Percentiles rank a stretch among this genome's conserved stretches.
These are phyloP conservation scores for Pediacus dermestoides DNA, from an alignment of 2,888 invertebrate genomes.

Conservation along the genomic window DNA sequence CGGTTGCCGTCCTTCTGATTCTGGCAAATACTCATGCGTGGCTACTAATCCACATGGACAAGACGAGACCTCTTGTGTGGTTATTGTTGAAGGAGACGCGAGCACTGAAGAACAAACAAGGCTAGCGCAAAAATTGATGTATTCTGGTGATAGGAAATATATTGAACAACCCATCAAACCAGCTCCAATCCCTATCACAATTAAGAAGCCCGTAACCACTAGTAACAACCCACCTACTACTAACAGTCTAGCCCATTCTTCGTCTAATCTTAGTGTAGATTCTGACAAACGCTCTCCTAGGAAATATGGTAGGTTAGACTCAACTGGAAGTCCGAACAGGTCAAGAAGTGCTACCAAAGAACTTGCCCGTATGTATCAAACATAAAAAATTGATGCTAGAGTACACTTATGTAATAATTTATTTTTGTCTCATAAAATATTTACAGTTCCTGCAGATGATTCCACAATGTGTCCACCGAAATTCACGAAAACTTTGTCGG, in stretches of 20 bases:
- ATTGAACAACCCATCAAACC: constrained; percentile 82
- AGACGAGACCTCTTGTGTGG: constrained; percentile 92
- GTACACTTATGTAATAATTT: constrained; percentile 2
- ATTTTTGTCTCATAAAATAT: constrained; percentile 17
- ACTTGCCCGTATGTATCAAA: constrained; percentile 61
- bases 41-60: constrained; percentile 92
- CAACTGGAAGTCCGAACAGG: constrained; percentile 77
- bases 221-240: constrained; percentile 45
- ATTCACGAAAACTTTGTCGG: constrained; percentile 73
- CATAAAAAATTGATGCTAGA: not conserved
- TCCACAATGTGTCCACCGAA: constrained; percentile 82
- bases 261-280: constrained; percentile 47
- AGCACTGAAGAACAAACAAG: constrained; percentile 78
- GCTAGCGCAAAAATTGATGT: constrained; percentile 82
- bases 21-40: constrained; percentile 92
- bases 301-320: constrained; percentile 68
- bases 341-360: constrained; percentile 89
- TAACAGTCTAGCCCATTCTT: constrained; percentile 48
- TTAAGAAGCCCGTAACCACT: constrained; percentile 54
- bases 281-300: constrained; percentile 54
- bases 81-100: constrained; percentile 86
- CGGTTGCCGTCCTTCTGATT: constrained; percentile 90
- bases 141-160: constrained; percentile 86
- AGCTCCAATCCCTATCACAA: constrained; percentile 71
- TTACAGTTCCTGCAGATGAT: constrained; percentile 79